Percentiles rank a stretch among this genome's conserved stretches.
Conservation (phyloP, 2,888 invertebrate genomes). For the Smittia aterrima region DNA sequence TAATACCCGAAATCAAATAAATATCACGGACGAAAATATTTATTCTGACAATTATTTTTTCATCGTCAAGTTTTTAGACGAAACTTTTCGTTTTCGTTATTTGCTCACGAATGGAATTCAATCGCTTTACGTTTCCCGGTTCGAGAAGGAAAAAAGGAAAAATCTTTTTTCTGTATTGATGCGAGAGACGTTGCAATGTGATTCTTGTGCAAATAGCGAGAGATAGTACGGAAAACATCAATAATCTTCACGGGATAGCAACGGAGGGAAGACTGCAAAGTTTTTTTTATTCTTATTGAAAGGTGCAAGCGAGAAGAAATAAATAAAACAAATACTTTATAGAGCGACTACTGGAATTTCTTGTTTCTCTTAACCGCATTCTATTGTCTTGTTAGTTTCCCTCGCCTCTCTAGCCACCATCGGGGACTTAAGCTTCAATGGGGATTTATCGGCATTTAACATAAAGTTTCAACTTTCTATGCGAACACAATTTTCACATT, state of each 20-base stretch:
- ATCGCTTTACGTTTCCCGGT: not conserved
- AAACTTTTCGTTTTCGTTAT: not conserved
- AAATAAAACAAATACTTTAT: not conserved
- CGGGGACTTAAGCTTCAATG: conserved; percentile 6
- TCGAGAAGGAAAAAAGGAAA: not conserved
- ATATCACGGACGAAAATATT: conserved; percentile 35
- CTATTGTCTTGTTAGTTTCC: not conserved
- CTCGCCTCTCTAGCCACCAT: not conserved
- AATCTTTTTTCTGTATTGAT: not conserved
- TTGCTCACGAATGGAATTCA: not conserved
- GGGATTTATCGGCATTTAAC: conserved; percentile 7
- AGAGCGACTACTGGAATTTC: not conserved
- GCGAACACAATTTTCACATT: conserved; percentile 15
- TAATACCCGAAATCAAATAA: conserved; percentile 39
- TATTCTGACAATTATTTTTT: conserved; percentile 37
- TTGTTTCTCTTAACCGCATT: conserved; percentile 1
- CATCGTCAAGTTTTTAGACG: not conserved
- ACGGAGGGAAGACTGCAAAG: not conserved
- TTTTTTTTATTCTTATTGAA: not conserved
- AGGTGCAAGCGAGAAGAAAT: not conserved
- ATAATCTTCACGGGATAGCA: not conserved
- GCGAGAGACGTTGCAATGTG: not conserved
- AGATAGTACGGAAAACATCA: not conserved
- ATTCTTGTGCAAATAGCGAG: conserved; percentile 12
- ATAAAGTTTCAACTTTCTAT: conserved; percentile 4